A percentile compares a stretch with the other conserved stretches of the same genome.
phyloP scores from a whole-genome alignment of 2,113 vertebrate genomes.

The Lepisosteus osseus region DNA sequence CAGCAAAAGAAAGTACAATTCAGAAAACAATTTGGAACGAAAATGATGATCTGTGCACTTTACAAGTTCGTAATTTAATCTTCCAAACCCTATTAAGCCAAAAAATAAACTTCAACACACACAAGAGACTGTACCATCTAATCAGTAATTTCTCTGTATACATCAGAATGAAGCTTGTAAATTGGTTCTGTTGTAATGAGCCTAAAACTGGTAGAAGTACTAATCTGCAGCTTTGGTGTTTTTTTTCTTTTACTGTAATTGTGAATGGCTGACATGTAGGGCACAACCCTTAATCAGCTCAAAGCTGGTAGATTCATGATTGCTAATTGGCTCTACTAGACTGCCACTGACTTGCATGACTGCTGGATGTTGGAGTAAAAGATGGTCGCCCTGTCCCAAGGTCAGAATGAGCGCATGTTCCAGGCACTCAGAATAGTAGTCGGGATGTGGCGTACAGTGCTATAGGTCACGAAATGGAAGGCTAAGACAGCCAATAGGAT shows the following conservation, averaged over 20 bases:
- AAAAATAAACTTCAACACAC: too few relatives aligned
- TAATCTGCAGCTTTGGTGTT: too few relatives aligned
- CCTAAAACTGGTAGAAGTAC: too few relatives aligned
- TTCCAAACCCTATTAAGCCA: not conserved
- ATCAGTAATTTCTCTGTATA: too few relatives aligned
- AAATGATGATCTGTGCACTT: too few relatives aligned
- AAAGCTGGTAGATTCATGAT: not conserved
- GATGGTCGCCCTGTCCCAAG: slow-evolving; percentile 16
- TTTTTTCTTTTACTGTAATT: not conserved
- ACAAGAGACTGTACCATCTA: too few relatives aligned
- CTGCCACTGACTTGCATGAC: slow-evolving; percentile 5
- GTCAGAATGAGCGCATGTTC: not conserved
- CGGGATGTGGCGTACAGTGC: too few relatives aligned
- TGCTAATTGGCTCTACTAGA: slow-evolving; percentile 30
- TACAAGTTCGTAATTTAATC: too few relatives aligned
- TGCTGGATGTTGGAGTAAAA: not conserved
- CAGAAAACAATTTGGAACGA: too few relatives aligned
- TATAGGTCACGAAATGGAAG: not conserved
- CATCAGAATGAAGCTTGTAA: too few relatives aligned
- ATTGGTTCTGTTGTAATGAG: too few relatives aligned
- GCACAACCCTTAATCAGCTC: slow-evolving; percentile 1
- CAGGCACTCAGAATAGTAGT: slow-evolving; percentile 13
- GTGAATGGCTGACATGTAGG: slow-evolving; percentile 32
- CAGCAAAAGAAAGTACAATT: too few relatives aligned
- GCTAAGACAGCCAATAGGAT: slow-evolving; percentile 13